phyloP scores from a whole-genome alignment of 2,113 vertebrate genomes.

The Tympanuchus pallidicinctus region DNA sequence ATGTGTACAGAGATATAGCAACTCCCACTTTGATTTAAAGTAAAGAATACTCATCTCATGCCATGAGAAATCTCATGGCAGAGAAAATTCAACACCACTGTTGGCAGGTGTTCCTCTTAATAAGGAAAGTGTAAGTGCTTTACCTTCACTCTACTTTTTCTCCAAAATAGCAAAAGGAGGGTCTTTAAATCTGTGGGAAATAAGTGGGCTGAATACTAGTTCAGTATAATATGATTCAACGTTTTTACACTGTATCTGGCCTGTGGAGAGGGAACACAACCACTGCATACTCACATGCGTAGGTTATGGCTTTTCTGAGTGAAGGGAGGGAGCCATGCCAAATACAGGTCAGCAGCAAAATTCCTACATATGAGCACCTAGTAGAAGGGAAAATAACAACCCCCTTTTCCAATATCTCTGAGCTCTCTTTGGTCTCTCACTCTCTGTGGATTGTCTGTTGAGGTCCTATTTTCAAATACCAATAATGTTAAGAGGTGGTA shows the following conservation, averaged over 20 bases:
- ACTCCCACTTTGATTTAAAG: background rate
- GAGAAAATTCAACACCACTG: background rate
- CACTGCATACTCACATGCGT: background rate
- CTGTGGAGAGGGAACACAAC: background rate
- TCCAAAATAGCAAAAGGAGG: background rate
- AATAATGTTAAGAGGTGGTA: background rate
- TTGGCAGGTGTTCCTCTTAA: background rate
- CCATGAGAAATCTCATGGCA: too few species aligned
- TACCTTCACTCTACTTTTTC: background rate
- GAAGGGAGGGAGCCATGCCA: background rate
- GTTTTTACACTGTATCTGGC: background rate
- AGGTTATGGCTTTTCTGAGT: background rate
- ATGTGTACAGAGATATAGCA: background rate
- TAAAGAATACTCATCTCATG: background rate
- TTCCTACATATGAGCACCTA: background rate
- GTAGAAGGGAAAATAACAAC: background rate
- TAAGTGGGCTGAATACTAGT: background rate
- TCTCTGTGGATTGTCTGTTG: background rate
- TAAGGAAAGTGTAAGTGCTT: background rate
- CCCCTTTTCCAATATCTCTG: background rate
- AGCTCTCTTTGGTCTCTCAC: background rate
- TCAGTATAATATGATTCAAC: background rate
- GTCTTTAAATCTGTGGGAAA: conserved; percentile 10
- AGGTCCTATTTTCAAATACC: background rate
- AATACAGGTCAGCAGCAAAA: background rate